phyloP scores from a whole-genome alignment of 2,888 invertebrate genomes.

The Catocala sponsa region DNA sequence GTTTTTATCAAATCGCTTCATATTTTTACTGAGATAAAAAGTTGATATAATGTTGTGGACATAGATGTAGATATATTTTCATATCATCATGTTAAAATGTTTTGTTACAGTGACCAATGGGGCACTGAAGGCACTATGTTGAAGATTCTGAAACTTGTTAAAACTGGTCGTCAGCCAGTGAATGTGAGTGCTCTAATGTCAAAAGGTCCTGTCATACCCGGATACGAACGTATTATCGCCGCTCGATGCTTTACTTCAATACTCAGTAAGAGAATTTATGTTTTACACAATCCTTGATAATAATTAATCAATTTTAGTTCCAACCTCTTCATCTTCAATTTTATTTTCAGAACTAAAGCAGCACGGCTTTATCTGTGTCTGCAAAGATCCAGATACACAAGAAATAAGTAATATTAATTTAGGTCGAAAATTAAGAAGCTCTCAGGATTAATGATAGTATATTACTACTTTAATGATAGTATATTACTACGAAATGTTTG shows the following conservation, averaged over 20 bases:
- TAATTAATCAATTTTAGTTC: no score
- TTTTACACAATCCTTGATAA: not conserved
- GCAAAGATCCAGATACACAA: slow-evolving; percentile 64
- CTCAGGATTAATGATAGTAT: slow-evolving; percentile 24
- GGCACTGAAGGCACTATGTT: slow-evolving; percentile 77
- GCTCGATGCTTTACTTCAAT: slow-evolving; percentile 77
- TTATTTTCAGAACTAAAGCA: slow-evolving; percentile 74
- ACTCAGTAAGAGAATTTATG: slow-evolving; percentile 65
- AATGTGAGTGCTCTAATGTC: slow-evolving; percentile 58
- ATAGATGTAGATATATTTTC: no score
- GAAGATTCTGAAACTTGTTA: slow-evolving; percentile 62
- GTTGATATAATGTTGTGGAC: no score
- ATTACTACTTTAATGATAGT: slow-evolving; percentile 7
- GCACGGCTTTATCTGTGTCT: slow-evolving; percentile 67
- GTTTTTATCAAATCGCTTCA: no score
- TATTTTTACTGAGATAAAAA: no score
- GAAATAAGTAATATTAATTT: slow-evolving; percentile 67
- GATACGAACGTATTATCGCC: slow-evolving; percentile 58
- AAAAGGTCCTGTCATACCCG: slow-evolving; percentile 62
- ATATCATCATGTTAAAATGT: no score
- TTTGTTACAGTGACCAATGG: slow-evolving; percentile 71
- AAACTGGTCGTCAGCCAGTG: slow-evolving; percentile 45
- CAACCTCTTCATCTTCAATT: not conserved
- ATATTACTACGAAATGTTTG: slow-evolving; percentile 6
- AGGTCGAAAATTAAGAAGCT: slow-evolving; percentile 59